Evolutionary conservation across 1,140 invertebrate species (phyloP).

Genomic region (Caenorhabditis inopinata): DNA sequence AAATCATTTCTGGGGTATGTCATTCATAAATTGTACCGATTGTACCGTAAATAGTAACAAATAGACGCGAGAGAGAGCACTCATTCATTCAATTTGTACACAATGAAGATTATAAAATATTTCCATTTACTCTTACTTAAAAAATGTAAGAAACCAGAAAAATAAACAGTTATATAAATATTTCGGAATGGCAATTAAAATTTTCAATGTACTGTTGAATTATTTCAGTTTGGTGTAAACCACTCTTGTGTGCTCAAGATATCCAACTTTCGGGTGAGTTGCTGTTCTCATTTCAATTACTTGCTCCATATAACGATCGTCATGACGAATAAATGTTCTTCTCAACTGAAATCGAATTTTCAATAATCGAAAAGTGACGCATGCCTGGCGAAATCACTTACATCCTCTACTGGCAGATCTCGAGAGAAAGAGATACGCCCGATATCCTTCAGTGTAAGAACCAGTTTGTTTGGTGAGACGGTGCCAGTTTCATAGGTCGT

Average conservation of each 20-base stretch:
- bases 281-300: slow-evolving; percentile 66
- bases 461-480: slow-evolving; percentile 58
- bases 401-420: slow-evolving; percentile 66
- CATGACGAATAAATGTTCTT: slow-evolving; percentile 65
- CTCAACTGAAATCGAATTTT: slow-evolving; percentile 62
- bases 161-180: no score
- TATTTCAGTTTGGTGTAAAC: slow-evolving; percentile 59
- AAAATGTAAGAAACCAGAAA: no score
- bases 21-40: no score
- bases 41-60: no score
- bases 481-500: slow-evolving; percentile 65
- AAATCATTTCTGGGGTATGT: no score
- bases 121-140: no score
- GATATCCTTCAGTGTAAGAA: slow-evolving; percentile 64
- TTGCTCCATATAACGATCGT: slow-evolving; percentile 66
- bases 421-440: slow-evolving; percentile 65
- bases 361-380: neutral
- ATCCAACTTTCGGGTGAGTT: slow-evolving; percentile 64
- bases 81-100: no score
- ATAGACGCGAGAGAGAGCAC: no score
- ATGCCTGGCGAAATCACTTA: slow-evolving; percentile 33
- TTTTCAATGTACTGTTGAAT: no score
- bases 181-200: slow-evolving; percentile 7
- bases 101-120: no score
- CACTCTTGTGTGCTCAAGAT: slow-evolving; percentile 65